These are phyloP conservation scores for Eulemur rufifrons DNA, from an alignment of 2,113 vertebrate genomes.

Conservation along the genomic window DNA sequence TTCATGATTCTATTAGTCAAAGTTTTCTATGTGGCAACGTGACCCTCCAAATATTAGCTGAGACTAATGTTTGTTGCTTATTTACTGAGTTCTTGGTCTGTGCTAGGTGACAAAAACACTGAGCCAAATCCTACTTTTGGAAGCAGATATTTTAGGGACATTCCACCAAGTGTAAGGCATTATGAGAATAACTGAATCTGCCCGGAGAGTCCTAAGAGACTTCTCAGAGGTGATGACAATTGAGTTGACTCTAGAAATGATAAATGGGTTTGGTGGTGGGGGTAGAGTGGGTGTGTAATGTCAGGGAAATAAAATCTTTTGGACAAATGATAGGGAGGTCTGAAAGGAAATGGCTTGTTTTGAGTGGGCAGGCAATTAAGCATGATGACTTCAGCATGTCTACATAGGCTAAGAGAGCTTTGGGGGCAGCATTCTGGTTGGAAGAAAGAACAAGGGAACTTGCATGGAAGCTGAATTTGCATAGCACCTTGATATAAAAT, in stretches of 20 bases:
- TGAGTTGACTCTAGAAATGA: not conserved
- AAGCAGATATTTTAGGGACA: not conserved
- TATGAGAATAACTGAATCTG: not conserved
- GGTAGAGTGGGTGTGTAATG: not conserved
- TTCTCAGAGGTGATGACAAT: not conserved
- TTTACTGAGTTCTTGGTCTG: not conserved
- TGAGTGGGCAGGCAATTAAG: conserved; percentile 18
- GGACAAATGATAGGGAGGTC: not conserved
- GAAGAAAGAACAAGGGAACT: conserved; percentile 6
- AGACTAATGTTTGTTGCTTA: not conserved
- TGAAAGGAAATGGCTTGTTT: conserved; percentile 31
- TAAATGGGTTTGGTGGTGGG: not conserved
- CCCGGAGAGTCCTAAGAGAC: not conserved
- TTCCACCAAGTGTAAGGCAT: not conserved
- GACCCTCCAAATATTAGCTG: not conserved
- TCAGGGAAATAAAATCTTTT: conserved; percentile 19
- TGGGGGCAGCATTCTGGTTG: not conserved
- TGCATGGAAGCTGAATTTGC: conserved; percentile 15
- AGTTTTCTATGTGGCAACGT: not conserved
- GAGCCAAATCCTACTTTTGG: not conserved
- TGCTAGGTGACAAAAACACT: not conserved
- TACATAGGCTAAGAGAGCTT: not conserved
- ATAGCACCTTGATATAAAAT: not conserved
- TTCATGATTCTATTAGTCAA: not conserved
- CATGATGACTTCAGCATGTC: conserved; percentile 41